Conservation (phyloP, 1,140 invertebrate genomes). For the Drosophila bocki region DNA sequence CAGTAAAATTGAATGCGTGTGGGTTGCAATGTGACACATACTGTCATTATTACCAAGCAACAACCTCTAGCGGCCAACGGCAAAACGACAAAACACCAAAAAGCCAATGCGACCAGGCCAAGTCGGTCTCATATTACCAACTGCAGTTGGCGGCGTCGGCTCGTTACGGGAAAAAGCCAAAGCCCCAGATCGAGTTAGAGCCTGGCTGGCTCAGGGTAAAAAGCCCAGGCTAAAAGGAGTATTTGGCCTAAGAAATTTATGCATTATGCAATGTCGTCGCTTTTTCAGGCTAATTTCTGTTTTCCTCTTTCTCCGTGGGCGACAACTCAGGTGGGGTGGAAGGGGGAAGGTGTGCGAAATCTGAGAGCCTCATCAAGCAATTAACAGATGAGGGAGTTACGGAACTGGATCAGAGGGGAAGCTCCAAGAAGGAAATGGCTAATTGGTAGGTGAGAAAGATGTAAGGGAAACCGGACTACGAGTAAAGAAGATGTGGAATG, state of each 20-base stretch:
- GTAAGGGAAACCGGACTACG: too few relatives aligned
- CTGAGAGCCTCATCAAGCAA: conserved; percentile 18
- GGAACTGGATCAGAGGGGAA: background rate
- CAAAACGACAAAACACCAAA: conserved; percentile 51
- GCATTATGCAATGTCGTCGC: conserved; percentile 72
- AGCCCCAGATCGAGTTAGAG: background rate
- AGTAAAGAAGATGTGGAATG: too few relatives aligned
- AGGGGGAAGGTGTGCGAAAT: conserved; percentile 10
- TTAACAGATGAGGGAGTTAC: conserved; percentile 30
- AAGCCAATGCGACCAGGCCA: conserved; percentile 42
- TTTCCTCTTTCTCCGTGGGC: conserved; percentile 16
- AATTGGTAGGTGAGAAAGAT: background rate
- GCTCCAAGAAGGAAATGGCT: background rate
- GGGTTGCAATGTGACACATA: conserved; percentile 84
- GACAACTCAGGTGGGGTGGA: background rate
- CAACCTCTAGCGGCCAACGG: conserved; percentile 67
- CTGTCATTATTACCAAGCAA: conserved; percentile 81
- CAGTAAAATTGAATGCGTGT: conserved; percentile 82
- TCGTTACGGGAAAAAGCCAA: conserved; percentile 69
- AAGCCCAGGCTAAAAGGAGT: conserved; percentile 26
- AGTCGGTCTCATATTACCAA: conserved; percentile 71
- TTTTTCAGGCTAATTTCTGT: conserved; percentile 44
- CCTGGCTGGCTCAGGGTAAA: conserved; percentile 15
- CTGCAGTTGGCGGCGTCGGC: conserved; percentile 65
- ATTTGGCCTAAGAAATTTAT: conserved; percentile 62